These are phyloP conservation scores for Leptogaster cylindrica DNA, from an alignment of 2,888 invertebrate genomes.

Conservation along the genomic window DNA sequence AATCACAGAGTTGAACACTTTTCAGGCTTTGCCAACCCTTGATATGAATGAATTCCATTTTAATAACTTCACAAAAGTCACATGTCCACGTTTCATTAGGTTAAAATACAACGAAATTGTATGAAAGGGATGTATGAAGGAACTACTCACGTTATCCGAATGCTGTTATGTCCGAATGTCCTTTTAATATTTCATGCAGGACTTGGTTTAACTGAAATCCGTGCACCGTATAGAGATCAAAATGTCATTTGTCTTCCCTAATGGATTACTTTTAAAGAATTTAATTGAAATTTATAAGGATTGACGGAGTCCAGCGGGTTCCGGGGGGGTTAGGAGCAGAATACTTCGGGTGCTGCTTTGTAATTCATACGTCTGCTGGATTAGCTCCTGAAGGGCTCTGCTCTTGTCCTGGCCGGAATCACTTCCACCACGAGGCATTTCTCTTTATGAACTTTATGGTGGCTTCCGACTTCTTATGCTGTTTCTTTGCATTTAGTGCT, in stretches of 20 bases:
- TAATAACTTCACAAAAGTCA: background rate
- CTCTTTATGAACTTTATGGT: slow-evolving; percentile 12
- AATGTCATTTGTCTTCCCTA: slow-evolving; percentile 50
- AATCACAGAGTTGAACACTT: too few relatives aligned
- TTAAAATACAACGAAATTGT: slow-evolving; percentile 21
- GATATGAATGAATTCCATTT: background rate
- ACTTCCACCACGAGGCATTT: slow-evolving; percentile 5
- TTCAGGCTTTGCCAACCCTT: background rate
- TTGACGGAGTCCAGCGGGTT: slow-evolving; percentile 27
- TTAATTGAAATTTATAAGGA: slow-evolving; percentile 50
- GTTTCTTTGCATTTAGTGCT: slow-evolving; percentile 17
- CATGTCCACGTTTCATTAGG: slow-evolving; percentile 24
- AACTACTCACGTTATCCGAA: slow-evolving; percentile 19
- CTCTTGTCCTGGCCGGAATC: background rate
- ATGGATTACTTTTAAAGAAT: slow-evolving; percentile 50
- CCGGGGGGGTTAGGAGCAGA: background rate
- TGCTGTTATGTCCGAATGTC: slow-evolving; percentile 5
- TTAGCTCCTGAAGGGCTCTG: background rate
- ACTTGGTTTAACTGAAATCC: slow-evolving; percentile 43
- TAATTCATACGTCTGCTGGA: background rate
- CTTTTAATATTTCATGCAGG: slow-evolving; percentile 38
- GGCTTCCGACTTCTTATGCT: slow-evolving; percentile 32
- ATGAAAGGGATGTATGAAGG: background rate
- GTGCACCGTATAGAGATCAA: slow-evolving; percentile 50
- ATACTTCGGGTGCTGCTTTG: background rate